phyloP scores from a whole-genome alignment of 1,140 invertebrate genomes.

The Lasaia peninsularis region DNA sequence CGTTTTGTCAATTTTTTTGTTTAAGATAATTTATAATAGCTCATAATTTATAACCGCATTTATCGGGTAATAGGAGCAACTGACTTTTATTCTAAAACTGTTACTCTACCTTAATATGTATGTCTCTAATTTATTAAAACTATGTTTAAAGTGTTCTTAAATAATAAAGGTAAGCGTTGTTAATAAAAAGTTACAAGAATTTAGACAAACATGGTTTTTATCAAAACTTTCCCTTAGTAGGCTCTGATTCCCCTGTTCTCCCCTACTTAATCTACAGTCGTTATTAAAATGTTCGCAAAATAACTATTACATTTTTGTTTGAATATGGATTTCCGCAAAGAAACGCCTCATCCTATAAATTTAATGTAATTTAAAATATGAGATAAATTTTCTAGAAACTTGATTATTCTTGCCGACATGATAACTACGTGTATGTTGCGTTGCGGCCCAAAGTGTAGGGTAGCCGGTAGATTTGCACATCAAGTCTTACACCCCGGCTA shows the following conservation, averaged over 20 bases:
- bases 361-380: too few relatives aligned
- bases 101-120: constrained; percentile 14
- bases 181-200: constrained; percentile 3
- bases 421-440: too few relatives aligned
- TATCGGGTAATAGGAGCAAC: constrained; percentile 10
- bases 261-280: too few relatives aligned
- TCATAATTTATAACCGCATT: constrained; percentile 6
- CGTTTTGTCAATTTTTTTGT: constrained; percentile 11
- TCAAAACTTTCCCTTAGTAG: constrained; percentile 10
- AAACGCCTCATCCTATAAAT: too few relatives aligned
- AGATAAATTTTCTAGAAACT: too few relatives aligned
- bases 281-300: too few relatives aligned
- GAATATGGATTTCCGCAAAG: too few relatives aligned
- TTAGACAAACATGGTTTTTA: background rate
- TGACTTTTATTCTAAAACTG: constrained; percentile 14
- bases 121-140: constrained; percentile 1
- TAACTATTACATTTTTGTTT: too few relatives aligned
- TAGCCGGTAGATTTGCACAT: too few relatives aligned
- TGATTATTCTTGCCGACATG: too few relatives aligned
- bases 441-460: too few relatives aligned
- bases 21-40: constrained; percentile 3
- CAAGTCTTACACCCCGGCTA: too few relatives aligned
- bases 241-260: constrained; percentile 7
- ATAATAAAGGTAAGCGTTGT: constrained; percentile 10
- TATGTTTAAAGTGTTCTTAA: constrained; percentile 4